Evolutionary conservation across 2,797 vertebrate species (phyloP).

Genomic region (Trachops cirrhosus): DNA sequence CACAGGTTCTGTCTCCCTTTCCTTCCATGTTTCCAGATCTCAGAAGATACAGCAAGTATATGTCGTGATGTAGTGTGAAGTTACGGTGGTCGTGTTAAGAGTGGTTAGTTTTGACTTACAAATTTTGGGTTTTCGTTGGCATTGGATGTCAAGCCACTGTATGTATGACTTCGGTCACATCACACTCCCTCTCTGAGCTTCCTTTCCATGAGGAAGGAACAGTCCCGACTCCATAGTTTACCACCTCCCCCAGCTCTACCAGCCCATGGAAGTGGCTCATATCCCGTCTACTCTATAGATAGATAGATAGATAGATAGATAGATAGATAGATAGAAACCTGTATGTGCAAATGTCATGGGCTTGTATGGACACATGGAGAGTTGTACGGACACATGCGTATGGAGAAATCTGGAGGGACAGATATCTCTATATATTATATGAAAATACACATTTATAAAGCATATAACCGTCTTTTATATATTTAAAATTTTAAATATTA

Average conservation of each 20-base stretch:
- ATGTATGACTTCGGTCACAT: neutral
- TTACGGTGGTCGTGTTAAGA: neutral
- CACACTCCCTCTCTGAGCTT: neutral
- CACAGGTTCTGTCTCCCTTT: neutral
- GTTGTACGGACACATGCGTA: no score
- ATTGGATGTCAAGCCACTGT: neutral
- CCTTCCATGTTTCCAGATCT: neutral
- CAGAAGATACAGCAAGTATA: neutral
- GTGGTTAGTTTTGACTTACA: neutral
- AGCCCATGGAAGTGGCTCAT: neutral
- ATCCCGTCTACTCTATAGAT: neutral
- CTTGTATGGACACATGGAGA: no score
- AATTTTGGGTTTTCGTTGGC: neutral
- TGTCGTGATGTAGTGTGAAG: rapidly evolving
- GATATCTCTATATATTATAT: neutral
- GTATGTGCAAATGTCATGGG: neutral
- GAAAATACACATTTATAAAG: neutral
- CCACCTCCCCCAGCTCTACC: neutral
- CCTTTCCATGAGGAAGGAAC: neutral
- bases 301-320: neutral
- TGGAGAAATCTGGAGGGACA: neutral
- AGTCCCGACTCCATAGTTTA: neutral
- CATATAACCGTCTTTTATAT: neutral
- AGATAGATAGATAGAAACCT: neutral
- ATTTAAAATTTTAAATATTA: neutral